These are phyloP conservation scores for Aviceda subcristata DNA, from an alignment of 2,113 vertebrate species.

Conservation along the genomic window DNA sequence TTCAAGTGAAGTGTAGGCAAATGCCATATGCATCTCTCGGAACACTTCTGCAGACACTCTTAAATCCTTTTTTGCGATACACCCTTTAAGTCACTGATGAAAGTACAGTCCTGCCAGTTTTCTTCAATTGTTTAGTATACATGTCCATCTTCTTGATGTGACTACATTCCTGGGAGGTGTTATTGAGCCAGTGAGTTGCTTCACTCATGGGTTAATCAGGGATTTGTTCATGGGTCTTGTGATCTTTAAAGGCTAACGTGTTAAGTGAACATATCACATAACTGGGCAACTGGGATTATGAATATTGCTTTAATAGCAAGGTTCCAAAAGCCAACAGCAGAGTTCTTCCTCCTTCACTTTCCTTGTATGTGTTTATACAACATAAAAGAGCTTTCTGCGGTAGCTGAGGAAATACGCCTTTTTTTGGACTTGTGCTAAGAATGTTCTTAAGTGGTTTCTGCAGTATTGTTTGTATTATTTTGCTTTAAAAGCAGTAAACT, in stretches of 20 bases:
- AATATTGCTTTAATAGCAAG: neutral
- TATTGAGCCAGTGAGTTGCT: neutral
- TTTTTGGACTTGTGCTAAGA: neutral
- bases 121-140: rapidly evolving
- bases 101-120: neutral
- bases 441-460: neutral
- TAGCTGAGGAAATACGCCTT: neutral
- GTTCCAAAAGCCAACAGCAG: neutral
- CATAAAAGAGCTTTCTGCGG: neutral
- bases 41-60: neutral
- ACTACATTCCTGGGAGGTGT: neutral
- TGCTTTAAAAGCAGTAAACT: neutral
- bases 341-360: neutral
- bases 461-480: neutral
- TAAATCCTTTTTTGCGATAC: neutral
- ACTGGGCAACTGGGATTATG: neutral
- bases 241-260: neutral
- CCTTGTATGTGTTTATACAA: neutral
- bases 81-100: neutral
- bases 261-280: neutral
- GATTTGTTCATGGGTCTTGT: neutral
- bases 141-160: neutral
- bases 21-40: neutral
- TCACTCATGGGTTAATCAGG: neutral
- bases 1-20: neutral